Evolutionary conservation across 2,888 invertebrate genomes (phyloP), one percentile per base, ranked within the genome.

Genomic region (Hypercompe scribonia): DNA sequence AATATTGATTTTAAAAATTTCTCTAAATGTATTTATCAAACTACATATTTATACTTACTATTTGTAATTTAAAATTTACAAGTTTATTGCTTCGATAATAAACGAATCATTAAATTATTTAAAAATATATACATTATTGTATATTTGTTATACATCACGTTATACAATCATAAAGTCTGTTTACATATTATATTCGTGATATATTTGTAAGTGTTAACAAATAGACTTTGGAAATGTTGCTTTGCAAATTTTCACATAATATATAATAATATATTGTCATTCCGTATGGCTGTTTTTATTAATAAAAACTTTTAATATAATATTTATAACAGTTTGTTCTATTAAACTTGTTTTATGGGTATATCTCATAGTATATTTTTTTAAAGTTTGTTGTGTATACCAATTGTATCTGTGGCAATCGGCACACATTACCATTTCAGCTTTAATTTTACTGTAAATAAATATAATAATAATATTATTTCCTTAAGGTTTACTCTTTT

Each of bases 361-460:
- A 54, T 72, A 79, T 68, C 73, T 61, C 28, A 69, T 67, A 54
- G 63, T 61, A 15, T 65, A 54, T 39, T 64, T 42, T 61, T 46
- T 65, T 65, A 50, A 61, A 64, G 31, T 58, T 65, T 24, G 78
- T 82, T 80, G 80, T 73, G 18, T 21, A 61, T 61, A 65, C 71
- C 39, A 75, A 67, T 69, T 68, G 72, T 50, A 73, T 66, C 58
- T 72, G 24, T 67, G 66, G 71, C 75, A 74, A 71, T 81, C 75
- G 81, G 81, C 88, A 89, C 84, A 88, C 86, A 90, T 90, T 91
- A 91, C 91, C 91, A 91, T 86, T 81, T 84, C 87, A 91, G 91
- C 91, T 91, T 91, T 91, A 91, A 91, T 88, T 86, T 83, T 66
- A 75, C 83, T 77, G 71, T 77, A 75, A 80, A 81, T 81, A 70